Percentiles rank a stretch among this genome's conserved stretches.
Evolutionary conservation across 2,113 vertebrate species (phyloP).

Genomic region (Indicator indicator): DNA sequence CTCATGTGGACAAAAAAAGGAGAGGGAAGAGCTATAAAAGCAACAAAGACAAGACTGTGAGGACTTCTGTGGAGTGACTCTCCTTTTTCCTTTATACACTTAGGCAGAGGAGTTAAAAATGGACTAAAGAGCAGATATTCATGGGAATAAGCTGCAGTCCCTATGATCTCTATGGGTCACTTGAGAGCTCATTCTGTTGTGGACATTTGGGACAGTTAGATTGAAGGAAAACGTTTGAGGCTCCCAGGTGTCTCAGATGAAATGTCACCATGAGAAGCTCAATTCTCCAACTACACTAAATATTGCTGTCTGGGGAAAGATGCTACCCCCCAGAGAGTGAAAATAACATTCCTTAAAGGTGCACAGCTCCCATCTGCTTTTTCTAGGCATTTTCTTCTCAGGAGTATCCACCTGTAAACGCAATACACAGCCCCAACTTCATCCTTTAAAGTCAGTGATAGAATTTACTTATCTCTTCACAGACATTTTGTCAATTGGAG

Average conservation of each 20-base stretch:
- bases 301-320: background rate
- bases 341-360: background rate
- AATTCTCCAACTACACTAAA: background rate
- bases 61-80: background rate
- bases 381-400: background rate
- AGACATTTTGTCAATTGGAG: background rate
- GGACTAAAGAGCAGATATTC: slow-evolving; percentile 40
- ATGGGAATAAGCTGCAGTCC: background rate
- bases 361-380: background rate
- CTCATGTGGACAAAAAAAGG: background rate
- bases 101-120: background rate
- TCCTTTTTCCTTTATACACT: background rate
- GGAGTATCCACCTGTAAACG: background rate
- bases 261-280: background rate
- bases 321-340: background rate
- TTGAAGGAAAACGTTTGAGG: background rate
- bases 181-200: slow-evolving; percentile 35
- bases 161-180: background rate
- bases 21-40: background rate
- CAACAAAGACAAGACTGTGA: slow-evolving; percentile 1
- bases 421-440: background rate
- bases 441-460: background rate
- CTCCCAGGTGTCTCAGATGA: background rate
- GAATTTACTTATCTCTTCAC: background rate
- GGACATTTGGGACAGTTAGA: background rate